Base-by-base conservation (phyloP, 2,797 vertebrate species). In the Neosilurus hyrtlii region DNA sequence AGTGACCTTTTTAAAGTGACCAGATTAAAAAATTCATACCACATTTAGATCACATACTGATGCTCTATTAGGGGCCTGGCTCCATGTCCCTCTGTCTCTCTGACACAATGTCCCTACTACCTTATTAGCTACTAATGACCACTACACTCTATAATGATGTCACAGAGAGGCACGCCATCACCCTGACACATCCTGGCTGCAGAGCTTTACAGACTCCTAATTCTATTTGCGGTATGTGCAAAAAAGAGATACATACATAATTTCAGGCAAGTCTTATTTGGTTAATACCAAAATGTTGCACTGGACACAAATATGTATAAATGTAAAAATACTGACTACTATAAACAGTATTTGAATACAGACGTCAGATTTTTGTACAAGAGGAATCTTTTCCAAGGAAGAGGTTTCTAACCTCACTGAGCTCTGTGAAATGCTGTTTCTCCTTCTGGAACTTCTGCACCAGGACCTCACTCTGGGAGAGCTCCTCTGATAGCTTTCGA, bases 371-470 rank as follows among this genome's bases (percentile, higher is more conserved):
- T 22, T 30, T 12, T 16, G 9, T 70, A 2, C 43, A 14, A 68
- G n/a, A 52, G 20, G 78, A 14, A 56, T 80, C 10, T 51, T 18
- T 52, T 61, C 12, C 54, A 62, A 16, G n/a, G 56, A 73, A 2
- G 20, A 15, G 2, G 20, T 61, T n/a, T 14, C 92, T 89, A 80
- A 95, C 94, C 94, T 95, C 92, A 83, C 92, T 92, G 79, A 93
- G 90, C 84, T 94, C 92, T 86, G 91, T 89, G 87, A 95, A 90
- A 86, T 94, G 93, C 5, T 94, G 92, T 68, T 93, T 95, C 86
- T 95, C 94, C 66, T 90, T 91, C 88, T 93, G 92, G 26, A 94
- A 90, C 86, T 90, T 93, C 84, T 92, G 90, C 70, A 94, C 63
- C 22, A 57, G 84, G 73, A 91, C 86, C 30, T 91, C 91, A 65